Percentiles rank a stretch among this genome's conserved stretches.
Evolutionary conservation across 23 tunicate species (phyloP).

Genomic region (Aplidium turbinatum): DNA sequence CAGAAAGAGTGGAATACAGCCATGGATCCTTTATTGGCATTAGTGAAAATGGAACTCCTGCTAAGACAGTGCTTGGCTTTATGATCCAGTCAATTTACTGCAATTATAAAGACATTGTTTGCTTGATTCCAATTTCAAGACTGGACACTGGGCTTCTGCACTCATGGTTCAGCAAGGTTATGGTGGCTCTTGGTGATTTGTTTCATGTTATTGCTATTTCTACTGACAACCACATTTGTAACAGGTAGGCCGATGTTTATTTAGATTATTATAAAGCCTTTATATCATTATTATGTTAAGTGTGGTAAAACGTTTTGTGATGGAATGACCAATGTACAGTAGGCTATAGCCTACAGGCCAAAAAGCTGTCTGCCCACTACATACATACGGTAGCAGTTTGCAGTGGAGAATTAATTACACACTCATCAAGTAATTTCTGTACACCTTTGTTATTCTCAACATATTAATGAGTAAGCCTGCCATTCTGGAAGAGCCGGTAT

Average conservation of each 20-base stretch:
- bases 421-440: too few relatives aligned
- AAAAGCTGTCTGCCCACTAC: too few relatives aligned
- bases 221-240: slow-evolving; percentile 12
- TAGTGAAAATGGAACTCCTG: slow-evolving; percentile 9
- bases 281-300: too few relatives aligned
- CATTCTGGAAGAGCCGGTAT: too few relatives aligned
- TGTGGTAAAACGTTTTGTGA: too few relatives aligned
- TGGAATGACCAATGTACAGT: too few relatives aligned
- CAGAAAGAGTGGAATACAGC: slow-evolving; percentile 18
- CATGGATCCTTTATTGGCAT: slow-evolving; percentile 8
- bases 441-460: too few relatives aligned
- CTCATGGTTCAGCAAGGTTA: slow-evolving; percentile 15
- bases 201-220: slow-evolving; percentile 12
- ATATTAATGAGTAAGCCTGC: too few relatives aligned
- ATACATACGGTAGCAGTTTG: too few relatives aligned
- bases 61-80: slow-evolving; percentile 15
- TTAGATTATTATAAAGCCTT: slow-evolving; percentile 1
- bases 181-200: too few relatives aligned
- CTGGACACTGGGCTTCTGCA: slow-evolving; percentile 2
- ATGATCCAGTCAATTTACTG: slow-evolving; percentile 15
- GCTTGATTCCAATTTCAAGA: not conserved
- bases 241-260: not conserved
- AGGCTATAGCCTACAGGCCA: too few relatives aligned
- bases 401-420: too few relatives aligned
- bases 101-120: slow-evolving; percentile 15